Evolutionary conservation across 2,797 vertebrate genomes (phyloP), one percentile per base, ranked within the genome.

Genomic region (Rhadinocentrus ornatus): DNA sequence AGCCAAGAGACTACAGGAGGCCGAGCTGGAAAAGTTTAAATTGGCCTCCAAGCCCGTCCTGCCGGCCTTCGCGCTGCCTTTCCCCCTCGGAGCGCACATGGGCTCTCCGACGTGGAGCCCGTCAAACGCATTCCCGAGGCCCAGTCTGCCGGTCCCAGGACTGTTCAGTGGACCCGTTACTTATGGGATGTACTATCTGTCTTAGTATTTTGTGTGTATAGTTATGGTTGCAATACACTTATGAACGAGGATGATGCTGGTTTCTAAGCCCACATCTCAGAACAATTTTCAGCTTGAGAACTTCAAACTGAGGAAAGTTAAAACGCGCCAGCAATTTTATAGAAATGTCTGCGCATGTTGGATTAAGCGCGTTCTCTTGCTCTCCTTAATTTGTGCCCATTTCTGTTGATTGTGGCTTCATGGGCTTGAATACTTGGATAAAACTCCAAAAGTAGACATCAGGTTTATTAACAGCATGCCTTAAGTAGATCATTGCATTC

Each of bases 111-210:
- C 94, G 0, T 95, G 94, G 76, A 90, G 93, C 46, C 89, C 90
- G 6, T 87, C 94, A 0, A 89, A 77, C 44, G 87, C 88, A 66
- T 95, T 94, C 79, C 93, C 91, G 12, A 90, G 95, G 84, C 93
- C 93, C 70, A 69, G 86, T 2, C 73, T 95, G 69, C 95, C 93
- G 24, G 91, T 95, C 31, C 95, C 94, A 1, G 94, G 95, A 89
- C 92, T 96, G 20, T 95, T 96, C 70, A 85, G 94, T 29, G 90
- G 93, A 72, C 96, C 95, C 0, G 91, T 94, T 73, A 94, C 95
- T 69, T 96, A 95, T 90, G 95, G 96, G 89, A 94, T 95, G 95
- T 96, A 96, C 90, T 95, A 96, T 87, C 83, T 95, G 88, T 95
- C 96, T 63, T 96, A 95, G 86, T 85, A 22, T 48, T 73, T 15